A percentile compares a stretch with the other conserved stretches of the same genome.
Evolutionary conservation across 2,113 vertebrate genomes (phyloP).

Genomic region (Neolamprologus falcicula): DNA sequence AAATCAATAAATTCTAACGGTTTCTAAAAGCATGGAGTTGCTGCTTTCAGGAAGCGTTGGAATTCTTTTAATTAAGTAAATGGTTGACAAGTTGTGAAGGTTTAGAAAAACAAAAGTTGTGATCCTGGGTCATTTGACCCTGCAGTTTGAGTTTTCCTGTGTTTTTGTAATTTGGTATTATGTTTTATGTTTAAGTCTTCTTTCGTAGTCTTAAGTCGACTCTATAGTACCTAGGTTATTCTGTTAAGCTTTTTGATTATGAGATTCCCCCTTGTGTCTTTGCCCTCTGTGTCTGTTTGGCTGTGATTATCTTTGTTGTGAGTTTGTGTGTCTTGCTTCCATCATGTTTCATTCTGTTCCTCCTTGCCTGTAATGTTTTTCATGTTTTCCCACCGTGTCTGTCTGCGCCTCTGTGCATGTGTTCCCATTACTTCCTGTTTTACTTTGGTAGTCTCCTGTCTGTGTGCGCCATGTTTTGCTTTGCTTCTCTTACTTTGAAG

Average conservation of each 20-base stretch:
- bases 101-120: rapidly evolving
- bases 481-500: neutral
- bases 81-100: rapidly evolving
- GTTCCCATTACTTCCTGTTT: neutral
- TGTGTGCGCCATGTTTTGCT: neutral
- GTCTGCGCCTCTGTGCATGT: neutral
- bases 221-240: neutral
- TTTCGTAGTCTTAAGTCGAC: rapidly evolving
- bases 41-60: neutral
- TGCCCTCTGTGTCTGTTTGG: rapidly evolving
- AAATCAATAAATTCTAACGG: rapidly evolving
- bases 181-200: neutral
- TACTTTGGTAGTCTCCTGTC: neutral
- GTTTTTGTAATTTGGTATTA: neutral
- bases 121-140: neutral
- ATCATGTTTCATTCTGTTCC: neutral
- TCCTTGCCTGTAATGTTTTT: rapidly evolving
- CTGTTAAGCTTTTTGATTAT: neutral
- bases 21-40: rapidly evolving
- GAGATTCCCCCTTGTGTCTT: neutral
- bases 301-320: neutral
- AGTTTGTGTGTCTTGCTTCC: neutral
- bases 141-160: rapidly evolving
- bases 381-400: neutral
- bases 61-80: neutral